Percentiles rank a stretch among this genome's conserved stretches.
phyloP scores from a whole-genome alignment of 2,797 vertebrate genomes.

The Coendou prehensilis region DNA sequence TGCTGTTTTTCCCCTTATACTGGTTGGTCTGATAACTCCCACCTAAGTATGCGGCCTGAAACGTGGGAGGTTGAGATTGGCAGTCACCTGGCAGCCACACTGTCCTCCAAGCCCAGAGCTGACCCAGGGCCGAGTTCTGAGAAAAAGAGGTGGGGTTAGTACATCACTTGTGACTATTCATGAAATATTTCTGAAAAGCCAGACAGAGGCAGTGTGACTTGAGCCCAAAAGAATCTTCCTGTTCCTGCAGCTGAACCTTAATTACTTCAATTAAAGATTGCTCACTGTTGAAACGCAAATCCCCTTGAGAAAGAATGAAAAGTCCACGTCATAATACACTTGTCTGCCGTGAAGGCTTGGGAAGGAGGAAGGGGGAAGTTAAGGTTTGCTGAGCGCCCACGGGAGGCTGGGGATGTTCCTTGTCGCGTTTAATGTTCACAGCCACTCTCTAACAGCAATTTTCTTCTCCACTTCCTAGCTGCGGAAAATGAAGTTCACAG shows the following conservation, averaged over 20 bases:
- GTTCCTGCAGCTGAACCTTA: background rate
- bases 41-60: background rate
- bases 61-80: background rate
- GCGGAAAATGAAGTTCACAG: background rate
- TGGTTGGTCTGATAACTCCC: background rate
- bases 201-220: background rate
- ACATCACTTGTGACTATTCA: background rate
- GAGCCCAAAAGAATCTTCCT: constrained; percentile 32
- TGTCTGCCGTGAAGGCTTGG: background rate
- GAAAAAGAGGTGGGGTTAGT: background rate
- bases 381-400: background rate
- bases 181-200: constrained; percentile 46
- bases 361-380: background rate
- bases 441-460: background rate
- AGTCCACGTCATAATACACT: background rate
- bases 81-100: background rate
- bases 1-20: background rate
- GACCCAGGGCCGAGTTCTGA: background rate
- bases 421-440: background rate
- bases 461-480: background rate
- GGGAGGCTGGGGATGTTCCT: background rate
- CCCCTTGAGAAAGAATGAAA: background rate
- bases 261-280: constrained; percentile 25
- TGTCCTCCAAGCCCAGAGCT: background rate
- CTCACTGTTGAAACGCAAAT: background rate